phyloP scores from a whole-genome alignment of 1,140 invertebrate genomes.

The Heliothis subflexa region DNA sequence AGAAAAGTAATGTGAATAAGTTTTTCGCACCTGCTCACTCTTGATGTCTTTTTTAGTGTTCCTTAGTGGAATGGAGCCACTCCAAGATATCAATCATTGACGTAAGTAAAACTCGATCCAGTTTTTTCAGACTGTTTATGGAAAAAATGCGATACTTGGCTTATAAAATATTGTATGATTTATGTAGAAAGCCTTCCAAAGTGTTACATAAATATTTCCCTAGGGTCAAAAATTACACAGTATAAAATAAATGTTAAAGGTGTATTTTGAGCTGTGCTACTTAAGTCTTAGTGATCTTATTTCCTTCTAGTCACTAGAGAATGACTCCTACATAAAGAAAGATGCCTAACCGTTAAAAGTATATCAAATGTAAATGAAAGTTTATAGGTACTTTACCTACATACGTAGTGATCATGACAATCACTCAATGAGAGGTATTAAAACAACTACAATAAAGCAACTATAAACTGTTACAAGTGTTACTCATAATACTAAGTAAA shows the following conservation, averaged over 20 bases:
- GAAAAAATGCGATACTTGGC: neutral
- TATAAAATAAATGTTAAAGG: neutral
- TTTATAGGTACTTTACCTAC: too few relatives aligned
- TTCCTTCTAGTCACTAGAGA: constrained; percentile 4
- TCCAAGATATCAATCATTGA: constrained; percentile 12
- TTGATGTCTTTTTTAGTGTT: constrained; percentile 52
- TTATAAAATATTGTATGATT: neutral
- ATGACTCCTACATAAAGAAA: neutral
- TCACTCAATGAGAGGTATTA: too few relatives aligned
- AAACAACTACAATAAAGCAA: too few relatives aligned
- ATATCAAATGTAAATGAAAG: too few relatives aligned
- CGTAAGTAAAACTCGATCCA: neutral
- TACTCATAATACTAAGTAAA: too few relatives aligned
- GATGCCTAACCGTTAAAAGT: too few relatives aligned
- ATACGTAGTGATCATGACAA: too few relatives aligned
- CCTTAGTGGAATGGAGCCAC: constrained; percentile 42
- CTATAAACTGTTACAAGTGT: neutral
- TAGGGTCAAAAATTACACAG: neutral
- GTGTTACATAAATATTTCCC: constrained; percentile 12
- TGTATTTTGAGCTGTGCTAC: neutral
- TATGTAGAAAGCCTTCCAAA: neutral
- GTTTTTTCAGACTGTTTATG: neutral
- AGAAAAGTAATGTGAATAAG: constrained; percentile 60
- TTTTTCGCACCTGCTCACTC: constrained; percentile 60
- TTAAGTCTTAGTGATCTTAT: constrained; percentile 10